phyloP scores from a whole-genome alignment of 2,797 vertebrate genomes.

The Eospalax fontanierii region DNA sequence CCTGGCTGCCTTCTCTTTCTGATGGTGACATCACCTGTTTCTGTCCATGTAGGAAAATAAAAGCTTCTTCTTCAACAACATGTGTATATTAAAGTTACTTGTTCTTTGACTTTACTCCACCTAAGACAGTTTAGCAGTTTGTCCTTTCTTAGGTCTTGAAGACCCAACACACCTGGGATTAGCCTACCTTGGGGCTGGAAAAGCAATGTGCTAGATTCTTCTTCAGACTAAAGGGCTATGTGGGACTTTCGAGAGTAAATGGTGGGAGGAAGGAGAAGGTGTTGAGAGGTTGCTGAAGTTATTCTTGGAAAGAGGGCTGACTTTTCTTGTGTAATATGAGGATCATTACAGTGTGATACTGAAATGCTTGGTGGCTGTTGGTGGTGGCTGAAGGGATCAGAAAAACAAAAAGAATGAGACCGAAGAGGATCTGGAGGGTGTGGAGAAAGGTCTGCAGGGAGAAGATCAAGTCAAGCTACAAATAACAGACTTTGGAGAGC shows the following conservation, averaged over 20 bases:
- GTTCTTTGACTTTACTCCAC: neutral
- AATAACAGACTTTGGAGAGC: neutral
- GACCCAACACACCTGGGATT: no score
- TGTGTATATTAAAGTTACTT: neutral
- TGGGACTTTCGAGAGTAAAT: neutral
- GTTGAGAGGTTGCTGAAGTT: neutral
- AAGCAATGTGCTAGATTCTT: no score
- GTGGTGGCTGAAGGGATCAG: neutral
- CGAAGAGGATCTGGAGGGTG: neutral
- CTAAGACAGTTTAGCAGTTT: fast-evolving
- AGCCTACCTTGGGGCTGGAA: neutral
- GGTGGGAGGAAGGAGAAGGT: neutral
- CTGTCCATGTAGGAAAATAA: slow-evolving; percentile 49
- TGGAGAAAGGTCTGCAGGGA: no score
- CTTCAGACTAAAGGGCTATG: neutral
- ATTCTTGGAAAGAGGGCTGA: neutral
- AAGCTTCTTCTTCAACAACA: neutral
- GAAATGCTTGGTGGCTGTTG: neutral
- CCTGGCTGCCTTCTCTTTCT: fast-evolving
- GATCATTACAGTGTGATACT: fast-evolving
- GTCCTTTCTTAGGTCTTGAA: neutral
- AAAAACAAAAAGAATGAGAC: neutral
- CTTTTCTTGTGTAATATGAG: neutral
- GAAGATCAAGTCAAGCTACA: neutral
- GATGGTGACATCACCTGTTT: neutral